Conservation (phyloP, 1,140 invertebrate species). For the Ooceraea biroi region DNA sequence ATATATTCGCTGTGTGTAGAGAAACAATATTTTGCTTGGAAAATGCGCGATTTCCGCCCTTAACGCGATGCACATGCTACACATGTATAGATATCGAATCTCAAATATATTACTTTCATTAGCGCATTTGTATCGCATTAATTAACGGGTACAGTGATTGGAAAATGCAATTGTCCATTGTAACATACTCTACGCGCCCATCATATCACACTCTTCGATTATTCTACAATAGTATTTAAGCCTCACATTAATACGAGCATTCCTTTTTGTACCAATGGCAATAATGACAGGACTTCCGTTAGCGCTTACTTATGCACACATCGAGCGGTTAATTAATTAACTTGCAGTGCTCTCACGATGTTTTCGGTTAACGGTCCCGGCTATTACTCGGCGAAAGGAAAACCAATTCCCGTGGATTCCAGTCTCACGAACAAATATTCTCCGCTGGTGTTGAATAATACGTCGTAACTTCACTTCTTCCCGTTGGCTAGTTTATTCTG, state of each 20-base stretch:
- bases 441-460: too few species aligned
- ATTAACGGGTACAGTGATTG: neutral
- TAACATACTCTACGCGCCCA: neutral
- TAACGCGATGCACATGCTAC: neutral
- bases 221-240: neutral
- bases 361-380: neutral
- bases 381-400: slow-evolving; percentile 18
- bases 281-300: slow-evolving; percentile 12
- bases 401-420: neutral
- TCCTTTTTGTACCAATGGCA: slow-evolving; percentile 25
- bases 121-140: too few species aligned
- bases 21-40: neutral
- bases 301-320: neutral
- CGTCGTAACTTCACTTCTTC: slow-evolving; percentile 61
- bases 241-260: neutral
- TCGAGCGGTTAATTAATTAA: neutral
- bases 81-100: neutral
- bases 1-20: neutral
- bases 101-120: neutral
- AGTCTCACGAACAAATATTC: too few species aligned
- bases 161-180: neutral
- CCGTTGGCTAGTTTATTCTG: slow-evolving; percentile 67
- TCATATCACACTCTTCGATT: neutral
- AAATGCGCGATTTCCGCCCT: neutral
- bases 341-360: neutral